Percentiles rank a stretch among this genome's conserved stretches.
Conservation (phyloP, 2,888 invertebrate genomes). For the Scaptomyza tumidula region DNA sequence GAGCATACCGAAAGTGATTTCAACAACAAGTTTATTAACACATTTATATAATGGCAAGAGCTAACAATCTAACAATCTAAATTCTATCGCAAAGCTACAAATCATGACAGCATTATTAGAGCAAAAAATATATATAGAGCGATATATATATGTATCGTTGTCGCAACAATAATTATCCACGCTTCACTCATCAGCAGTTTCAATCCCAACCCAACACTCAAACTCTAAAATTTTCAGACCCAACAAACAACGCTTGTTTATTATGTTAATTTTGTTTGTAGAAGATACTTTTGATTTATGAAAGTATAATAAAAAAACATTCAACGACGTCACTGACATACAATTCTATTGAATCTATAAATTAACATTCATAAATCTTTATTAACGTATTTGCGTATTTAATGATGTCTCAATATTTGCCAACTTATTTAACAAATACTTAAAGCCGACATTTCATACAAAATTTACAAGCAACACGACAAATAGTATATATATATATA, state of each 20-base stretch:
- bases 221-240: background rate
- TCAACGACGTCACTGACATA: slow-evolving; percentile 54
- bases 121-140: slow-evolving; percentile 11
- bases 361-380: slow-evolving; percentile 61
- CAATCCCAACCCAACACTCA: slow-evolving; percentile 2
- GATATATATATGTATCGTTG: slow-evolving; percentile 20
- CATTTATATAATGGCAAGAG: slow-evolving; percentile 32
- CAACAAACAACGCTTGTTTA: background rate
- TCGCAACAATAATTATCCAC: slow-evolving; percentile 45
- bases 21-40: slow-evolving; percentile 45
- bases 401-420: slow-evolving; percentile 71
- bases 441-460: slow-evolving; percentile 19
- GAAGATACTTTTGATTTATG: slow-evolving; percentile 8
- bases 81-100: slow-evolving; percentile 12
- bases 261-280: slow-evolving; percentile 10
- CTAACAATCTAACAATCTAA: too few species aligned
- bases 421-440: slow-evolving; percentile 53
- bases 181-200: slow-evolving; percentile 26
- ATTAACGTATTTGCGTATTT: slow-evolving; percentile 51
- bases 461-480: slow-evolving; percentile 59
- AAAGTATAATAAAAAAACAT: background rate
- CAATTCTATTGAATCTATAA: slow-evolving; percentile 44
- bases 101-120: slow-evolving; percentile 67
- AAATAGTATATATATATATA: too few species aligned
- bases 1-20: slow-evolving; percentile 9